A percentile compares a stretch with the other conserved stretches of the same genome.
Evolutionary conservation across 2,113 vertebrate species (phyloP).

Genomic region (Saccopteryx leptura): DNA sequence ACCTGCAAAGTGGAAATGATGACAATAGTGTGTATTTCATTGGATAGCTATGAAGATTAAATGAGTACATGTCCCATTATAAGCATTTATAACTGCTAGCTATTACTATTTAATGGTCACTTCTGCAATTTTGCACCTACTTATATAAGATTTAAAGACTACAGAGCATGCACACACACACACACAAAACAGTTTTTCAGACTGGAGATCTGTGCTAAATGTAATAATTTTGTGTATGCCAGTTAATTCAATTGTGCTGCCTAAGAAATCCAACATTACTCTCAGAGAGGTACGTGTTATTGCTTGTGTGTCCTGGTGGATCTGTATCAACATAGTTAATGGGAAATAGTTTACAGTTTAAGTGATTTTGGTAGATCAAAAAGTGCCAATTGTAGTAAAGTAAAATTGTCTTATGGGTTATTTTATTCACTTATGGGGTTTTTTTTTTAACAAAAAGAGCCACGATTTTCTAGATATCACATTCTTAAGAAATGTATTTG

Average conservation of each 20-base stretch:
- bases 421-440: slow-evolving; percentile 3
- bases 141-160: neutral
- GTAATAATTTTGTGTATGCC: neutral
- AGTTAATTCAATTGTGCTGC: neutral
- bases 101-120: neutral
- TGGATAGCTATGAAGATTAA: neutral
- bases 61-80: neutral
- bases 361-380: slow-evolving; percentile 41
- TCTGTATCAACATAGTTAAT: neutral
- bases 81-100: neutral
- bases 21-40: neutral
- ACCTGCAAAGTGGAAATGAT: neutral
- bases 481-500: slow-evolving; percentile 74
- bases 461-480: slow-evolving; percentile 38
- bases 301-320: neutral
- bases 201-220: neutral
- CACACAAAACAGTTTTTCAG: neutral
- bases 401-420: slow-evolving; percentile 59
- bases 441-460: slow-evolving; percentile 60
- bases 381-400: slow-evolving; percentile 31
- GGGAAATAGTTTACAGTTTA: slow-evolving; percentile 40
- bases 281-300: neutral
- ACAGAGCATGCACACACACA: neutral
- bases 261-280: neutral
- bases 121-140: neutral